Base-by-base conservation (phyloP, 2,888 invertebrate species). In the Galeruca laticollis region DNA sequence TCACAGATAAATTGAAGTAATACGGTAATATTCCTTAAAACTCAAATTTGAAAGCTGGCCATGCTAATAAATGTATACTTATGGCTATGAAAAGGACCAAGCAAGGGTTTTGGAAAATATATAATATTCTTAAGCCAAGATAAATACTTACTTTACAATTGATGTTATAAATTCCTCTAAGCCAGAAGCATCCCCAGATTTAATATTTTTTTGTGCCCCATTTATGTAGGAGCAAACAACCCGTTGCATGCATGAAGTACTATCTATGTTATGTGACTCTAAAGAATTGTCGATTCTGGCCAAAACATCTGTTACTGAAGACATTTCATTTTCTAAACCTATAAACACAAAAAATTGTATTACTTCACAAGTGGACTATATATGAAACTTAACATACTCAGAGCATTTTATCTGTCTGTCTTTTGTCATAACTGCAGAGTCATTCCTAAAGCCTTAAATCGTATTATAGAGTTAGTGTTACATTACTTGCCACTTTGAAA, bases 171-270 rank as follows among this genome's bases (percentile, higher is more conserved):
- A 81, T 65, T 89, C 87, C 79, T 92, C 92, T 68, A 91, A 86
- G 68, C 90, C 89, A 8, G 89, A 90, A 0, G 89, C 89, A 74
- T 90, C 89, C 2, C 92, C 92, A 35, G 85, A 85, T 69, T 88
- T 84, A 80, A 90, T 87, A 79, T 91, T 92, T 74, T 89, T 89
- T 75, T 90, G 90, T 0, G 93, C 92, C 43, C 91, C 88, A 74
- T 92, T 90, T 0, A 93, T 90, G 81, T 93, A 93, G 0, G 90
- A 90, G 78, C 93, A 93, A 33, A 92, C 88, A 5, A 91, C 86
- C 9, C 92, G 87, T 83, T 92, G 92, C 87, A 90, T 89, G 77
- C 93, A 93, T 2, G 90, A 89, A 1, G 90, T 88, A 0, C 92
- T 91, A 81, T 93, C 93, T 51, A 93, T 90, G 80, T 92, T 91